A percentile compares a stretch with the other conserved stretches of the same genome.
These are phyloP conservation scores for Hippocampus abdominalis DNA, from an alignment of 2,113 vertebrate genomes.

Conservation along the genomic window DNA sequence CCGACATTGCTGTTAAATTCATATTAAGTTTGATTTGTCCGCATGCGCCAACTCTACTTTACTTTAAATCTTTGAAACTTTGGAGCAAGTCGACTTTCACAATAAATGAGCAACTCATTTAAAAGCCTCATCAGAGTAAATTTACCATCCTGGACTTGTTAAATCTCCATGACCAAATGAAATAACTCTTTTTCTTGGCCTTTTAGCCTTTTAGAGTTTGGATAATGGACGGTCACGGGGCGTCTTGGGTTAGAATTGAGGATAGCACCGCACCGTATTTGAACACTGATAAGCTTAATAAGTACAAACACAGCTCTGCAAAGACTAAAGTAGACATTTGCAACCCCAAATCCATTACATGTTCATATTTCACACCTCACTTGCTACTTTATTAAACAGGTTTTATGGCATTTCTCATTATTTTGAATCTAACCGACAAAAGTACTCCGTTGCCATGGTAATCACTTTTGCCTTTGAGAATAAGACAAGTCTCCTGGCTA, in stretches of 20 bases:
- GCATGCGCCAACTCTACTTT: background rate
- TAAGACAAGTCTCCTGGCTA: constrained; percentile 32
- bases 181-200: constrained; percentile 26
- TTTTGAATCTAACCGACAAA: constrained; percentile 58
- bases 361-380: constrained; percentile 56
- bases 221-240: constrained; percentile 34
- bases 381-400: constrained; percentile 55
- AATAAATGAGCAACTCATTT: constrained; percentile 43
- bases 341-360: constrained; percentile 46
- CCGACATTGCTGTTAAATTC: background rate
- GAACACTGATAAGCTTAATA: constrained; percentile 33
- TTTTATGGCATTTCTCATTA: constrained; percentile 57
- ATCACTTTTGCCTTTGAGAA: constrained; percentile 56
- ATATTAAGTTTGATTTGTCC: background rate
- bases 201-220: constrained; percentile 29
- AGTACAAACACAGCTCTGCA: constrained; percentile 39
- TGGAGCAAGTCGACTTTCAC: constrained; percentile 27
- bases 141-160: constrained; percentile 5
- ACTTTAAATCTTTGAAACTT: constrained; percentile 30
- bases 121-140: constrained; percentile 21
- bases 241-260: constrained; percentile 15
- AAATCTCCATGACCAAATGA: constrained; percentile 32
- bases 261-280: constrained; percentile 6
- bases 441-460: constrained; percentile 58
- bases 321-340: constrained; percentile 40